Percentiles rank a stretch among this genome's conserved stretches.
phyloP scores from a whole-genome alignment of 2,888 invertebrate genomes.

The Apocheima hispidaria region DNA sequence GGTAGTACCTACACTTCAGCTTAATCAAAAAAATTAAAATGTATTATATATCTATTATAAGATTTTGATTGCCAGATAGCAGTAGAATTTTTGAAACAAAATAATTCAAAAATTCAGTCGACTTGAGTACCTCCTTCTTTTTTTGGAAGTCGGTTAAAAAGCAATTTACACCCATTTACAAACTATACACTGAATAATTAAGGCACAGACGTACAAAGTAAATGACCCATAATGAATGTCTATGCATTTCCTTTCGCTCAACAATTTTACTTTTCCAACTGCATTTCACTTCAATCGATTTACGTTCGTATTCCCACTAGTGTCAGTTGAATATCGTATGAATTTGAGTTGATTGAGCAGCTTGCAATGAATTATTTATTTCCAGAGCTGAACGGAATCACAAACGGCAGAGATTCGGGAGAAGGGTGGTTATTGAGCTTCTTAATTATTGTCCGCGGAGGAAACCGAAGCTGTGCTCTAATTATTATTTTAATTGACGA shows the following conservation, averaged over 20 bases:
- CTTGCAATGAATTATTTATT: conserved; percentile 34
- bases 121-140: too few relatives aligned
- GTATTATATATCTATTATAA: too few relatives aligned
- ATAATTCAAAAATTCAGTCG: too few relatives aligned
- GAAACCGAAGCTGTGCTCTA: background rate
- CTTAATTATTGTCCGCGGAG: conserved; percentile 8
- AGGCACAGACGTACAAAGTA: background rate
- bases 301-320: conserved; percentile 6
- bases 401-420: conserved; percentile 12
- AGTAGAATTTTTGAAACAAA: too few relatives aligned
- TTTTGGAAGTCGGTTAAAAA: too few relatives aligned
- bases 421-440: conserved; percentile 6
- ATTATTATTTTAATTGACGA: background rate
- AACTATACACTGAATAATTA: background rate
- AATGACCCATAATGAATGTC: conserved; percentile 1
- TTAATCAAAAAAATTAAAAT: too few relatives aligned
- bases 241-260: conserved; percentile 5
- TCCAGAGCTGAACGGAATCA: conserved; percentile 22
- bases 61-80: too few relatives aligned
- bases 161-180: background rate
- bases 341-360: conserved; percentile 19
- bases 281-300: background rate
- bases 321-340: conserved; percentile 18
- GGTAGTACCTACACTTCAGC: too few relatives aligned
- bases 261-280: background rate